phyloP scores from a whole-genome alignment of 2,888 invertebrate genomes.

The Drosophila putrida region DNA sequence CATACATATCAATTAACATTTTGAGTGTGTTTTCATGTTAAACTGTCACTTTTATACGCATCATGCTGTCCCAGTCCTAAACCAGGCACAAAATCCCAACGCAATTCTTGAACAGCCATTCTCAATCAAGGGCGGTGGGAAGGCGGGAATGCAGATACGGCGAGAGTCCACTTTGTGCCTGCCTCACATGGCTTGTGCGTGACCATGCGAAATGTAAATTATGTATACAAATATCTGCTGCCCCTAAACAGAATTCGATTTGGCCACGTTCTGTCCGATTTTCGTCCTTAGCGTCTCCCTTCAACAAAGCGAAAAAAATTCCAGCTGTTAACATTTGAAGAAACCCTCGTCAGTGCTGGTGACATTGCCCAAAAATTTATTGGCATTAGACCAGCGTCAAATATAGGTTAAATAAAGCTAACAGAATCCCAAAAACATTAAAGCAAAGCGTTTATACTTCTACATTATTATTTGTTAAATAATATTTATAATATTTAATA shows the following conservation, averaged over 20 bases:
- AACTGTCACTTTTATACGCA: slow-evolving; percentile 74
- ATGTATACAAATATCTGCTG: slow-evolving; percentile 49
- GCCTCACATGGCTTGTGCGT: slow-evolving; percentile 71
- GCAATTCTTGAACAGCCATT: slow-evolving; percentile 24
- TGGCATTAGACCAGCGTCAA: slow-evolving; percentile 49
- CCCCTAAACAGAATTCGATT: slow-evolving; percentile 31
- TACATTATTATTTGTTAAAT: too few species aligned
- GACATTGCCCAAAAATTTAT: slow-evolving; percentile 55
- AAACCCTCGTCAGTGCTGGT: slow-evolving; percentile 42
- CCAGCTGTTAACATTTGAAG: slow-evolving; percentile 49
- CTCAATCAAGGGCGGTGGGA: neutral
- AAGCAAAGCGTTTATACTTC: slow-evolving; percentile 13
- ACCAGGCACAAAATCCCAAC: slow-evolving; percentile 27
- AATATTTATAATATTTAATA: too few species aligned
- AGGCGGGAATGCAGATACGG: neutral
- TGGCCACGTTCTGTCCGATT: slow-evolving; percentile 24
- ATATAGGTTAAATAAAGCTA: slow-evolving; percentile 13
- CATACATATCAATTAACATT: slow-evolving; percentile 70
- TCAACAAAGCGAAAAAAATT: slow-evolving; percentile 34
- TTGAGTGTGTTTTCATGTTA: slow-evolving; percentile 74
- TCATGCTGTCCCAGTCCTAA: slow-evolving; percentile 52
- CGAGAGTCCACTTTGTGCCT: slow-evolving; percentile 14
- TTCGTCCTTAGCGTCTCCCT: slow-evolving; percentile 24
- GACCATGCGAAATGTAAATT: slow-evolving; percentile 78
- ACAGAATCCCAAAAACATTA: slow-evolving; percentile 27